These are phyloP conservation scores for Zaprionus taronus DNA, from an alignment of 1,140 invertebrate genomes.

Conservation along the genomic window DNA sequence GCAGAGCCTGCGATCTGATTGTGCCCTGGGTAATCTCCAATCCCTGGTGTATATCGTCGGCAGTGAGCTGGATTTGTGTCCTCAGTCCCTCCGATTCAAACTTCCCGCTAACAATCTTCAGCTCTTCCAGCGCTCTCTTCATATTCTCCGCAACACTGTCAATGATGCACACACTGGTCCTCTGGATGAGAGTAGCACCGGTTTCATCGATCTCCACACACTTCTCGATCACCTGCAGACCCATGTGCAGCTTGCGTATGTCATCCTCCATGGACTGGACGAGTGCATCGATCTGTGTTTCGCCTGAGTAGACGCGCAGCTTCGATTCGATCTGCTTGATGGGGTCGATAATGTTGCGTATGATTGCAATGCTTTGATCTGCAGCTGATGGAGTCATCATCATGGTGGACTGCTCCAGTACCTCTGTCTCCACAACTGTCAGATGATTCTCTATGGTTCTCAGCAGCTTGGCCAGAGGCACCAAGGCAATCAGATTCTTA, in stretches of 20 bases:
- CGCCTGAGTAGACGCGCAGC: constrained; percentile 84
- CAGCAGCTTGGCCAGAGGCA: constrained; percentile 74
- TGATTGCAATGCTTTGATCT: constrained; percentile 87
- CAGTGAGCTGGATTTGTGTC: constrained; percentile 84
- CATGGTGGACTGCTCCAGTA: constrained; percentile 87
- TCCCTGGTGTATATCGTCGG: constrained; percentile 85
- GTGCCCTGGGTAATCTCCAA: constrained; percentile 85
- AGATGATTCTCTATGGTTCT: constrained; percentile 84
- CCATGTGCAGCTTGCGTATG: constrained; percentile 87
- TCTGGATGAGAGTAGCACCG: constrained; percentile 87
- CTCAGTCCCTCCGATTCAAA: constrained; percentile 69
- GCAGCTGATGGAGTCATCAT: constrained; percentile 87
- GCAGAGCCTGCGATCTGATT: constrained; percentile 85
- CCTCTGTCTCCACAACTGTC: constrained; percentile 86
- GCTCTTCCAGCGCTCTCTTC: constrained; percentile 84
- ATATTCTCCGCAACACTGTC: constrained; percentile 86
- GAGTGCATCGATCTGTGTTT: constrained; percentile 85
- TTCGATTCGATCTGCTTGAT: constrained; percentile 88
- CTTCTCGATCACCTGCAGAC: constrained; percentile 88
- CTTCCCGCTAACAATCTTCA: constrained; percentile 83
- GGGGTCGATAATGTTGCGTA: constrained; percentile 87
- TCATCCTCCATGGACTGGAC: constrained; percentile 87
- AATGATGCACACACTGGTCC: constrained; percentile 87
- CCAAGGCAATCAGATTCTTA: constrained; percentile 65
- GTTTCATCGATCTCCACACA: constrained; percentile 88